These are phyloP conservation scores for Tribolium freemani DNA, from an alignment of 2,888 invertebrate genomes.

Conservation along the genomic window DNA sequence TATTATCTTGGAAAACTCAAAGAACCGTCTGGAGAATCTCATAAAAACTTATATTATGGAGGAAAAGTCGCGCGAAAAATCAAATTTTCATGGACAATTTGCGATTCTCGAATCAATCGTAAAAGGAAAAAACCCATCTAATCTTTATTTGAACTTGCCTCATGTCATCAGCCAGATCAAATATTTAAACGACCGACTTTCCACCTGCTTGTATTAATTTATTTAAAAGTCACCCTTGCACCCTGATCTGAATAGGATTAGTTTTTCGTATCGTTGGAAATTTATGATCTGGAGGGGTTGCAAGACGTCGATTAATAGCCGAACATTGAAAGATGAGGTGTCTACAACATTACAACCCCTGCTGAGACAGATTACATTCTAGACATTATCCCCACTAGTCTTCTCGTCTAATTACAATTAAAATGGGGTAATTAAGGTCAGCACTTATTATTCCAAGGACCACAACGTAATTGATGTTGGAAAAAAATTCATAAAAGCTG, in stretches of 20 bases:
- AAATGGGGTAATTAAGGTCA: slow-evolving; percentile 5
- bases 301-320: slow-evolving; percentile 15
- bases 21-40: slow-evolving; percentile 1
- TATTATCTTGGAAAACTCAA: slow-evolving; percentile 15
- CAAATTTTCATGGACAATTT: slow-evolving; percentile 28
- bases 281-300: not conserved
- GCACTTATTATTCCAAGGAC: not conserved
- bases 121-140: slow-evolving; percentile 6
- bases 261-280: slow-evolving; percentile 2
- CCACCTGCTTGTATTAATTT: slow-evolving; percentile 21
- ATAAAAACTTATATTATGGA: slow-evolving; percentile 6
- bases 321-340: slow-evolving; percentile 23
- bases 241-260: slow-evolving; percentile 17
- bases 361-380: slow-evolving; percentile 14
- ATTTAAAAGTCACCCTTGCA: slow-evolving; percentile 1
- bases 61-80: slow-evolving; percentile 14
- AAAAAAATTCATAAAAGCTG: slow-evolving; percentile 19
- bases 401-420: slow-evolving; percentile 6
- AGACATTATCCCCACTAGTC: slow-evolving; percentile 1
- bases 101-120: slow-evolving; percentile 1
- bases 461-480: slow-evolving; percentile 6
- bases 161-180: slow-evolving; percentile 18
- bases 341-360: slow-evolving; percentile 16
- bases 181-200: not conserved
- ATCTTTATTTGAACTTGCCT: slow-evolving; percentile 16